Base-by-base conservation (phyloP, 1,140 invertebrate species). In the Trinorchestia longiramus region DNA sequence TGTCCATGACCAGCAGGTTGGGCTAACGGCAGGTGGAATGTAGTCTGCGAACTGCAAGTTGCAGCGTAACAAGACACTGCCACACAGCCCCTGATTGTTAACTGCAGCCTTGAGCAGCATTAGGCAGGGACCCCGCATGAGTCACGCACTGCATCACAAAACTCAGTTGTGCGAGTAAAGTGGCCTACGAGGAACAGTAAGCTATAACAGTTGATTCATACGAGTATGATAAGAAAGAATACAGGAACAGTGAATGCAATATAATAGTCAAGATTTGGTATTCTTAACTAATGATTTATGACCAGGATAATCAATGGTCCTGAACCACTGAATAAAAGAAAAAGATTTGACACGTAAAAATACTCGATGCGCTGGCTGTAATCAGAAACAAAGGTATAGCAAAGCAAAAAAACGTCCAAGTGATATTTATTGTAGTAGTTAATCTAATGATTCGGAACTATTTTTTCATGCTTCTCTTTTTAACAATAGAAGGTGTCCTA, bases 31-130 rank as follows among this genome's bases (percentile, higher is more conserved):
- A 77, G 62, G 62, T 77, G 62, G 62, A 77, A 77, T 77, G 62
- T 77, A 28, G 62, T 28, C 62, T 77, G 62, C 36, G 15, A 77
- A 77, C 62, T 77, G 62, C 62, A 36, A 77, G 62, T 77, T 77
- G 62, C 62, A 15, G 62, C 62, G 62, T 77, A 77, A 77, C 1
- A 77, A 77, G 62, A 77, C 62, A 77, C 62, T 77, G 62, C 62
- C 62, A 19, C 62, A 77, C 62, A 77, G 36, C 62, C 62, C 15
- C 62, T 77, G 62, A 77, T 77, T 77, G 62, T 77, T 77, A 77
- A 77, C 62, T 77, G 62, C 62, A 77, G 62, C 62, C 62, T 77
- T 77, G 62, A 77, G 62, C 62, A 77, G 62, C 62, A 77, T 77
- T 77, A 28, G 36, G 62, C 28, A 77, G 62, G 47, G 6, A 77